Base-by-base conservation (phyloP, 2,113 vertebrate species). In the Clarias gariepinus region DNA sequence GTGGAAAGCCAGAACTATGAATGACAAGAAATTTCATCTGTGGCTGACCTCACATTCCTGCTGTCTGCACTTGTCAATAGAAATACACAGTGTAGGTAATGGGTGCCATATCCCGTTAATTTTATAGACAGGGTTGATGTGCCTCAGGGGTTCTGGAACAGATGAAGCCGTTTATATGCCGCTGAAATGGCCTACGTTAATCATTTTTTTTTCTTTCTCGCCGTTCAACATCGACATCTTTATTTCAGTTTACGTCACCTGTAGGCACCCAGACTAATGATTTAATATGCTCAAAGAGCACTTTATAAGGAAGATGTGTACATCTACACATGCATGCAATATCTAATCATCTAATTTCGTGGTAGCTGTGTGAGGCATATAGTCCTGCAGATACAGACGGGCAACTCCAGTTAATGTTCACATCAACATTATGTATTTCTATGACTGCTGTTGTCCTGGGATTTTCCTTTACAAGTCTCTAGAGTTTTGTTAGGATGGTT, bases 1-100 rank as follows among this genome's bases (percentile, higher is more conserved):
- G 23, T 61, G 23, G 69, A 83, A 60, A 28, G 68, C 0, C 0
- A 69, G 83, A 84, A 73, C 15, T 28, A 60, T 73, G 82, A 91
- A 73, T 52, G 74, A 90, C 88, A 91, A 84, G 66, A 87, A 82
- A 84, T 90, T 53, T 82, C 68, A 86, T 57, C 89, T 81, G 60
- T 69, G 90, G 89, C 92, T 78, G 53, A 92, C 90, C 90, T 88
- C 87, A 71, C 63, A 88, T 86, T 87, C 81, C 5, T 82, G 60
- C 78, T 81, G 80, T 89, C 84, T 81, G 58, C 71, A 55, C 85
- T 87, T 92, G 93, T 92, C 92, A 92, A 88, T 92, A 91, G 89
- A 86, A 89, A 93, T 90, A 30, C 87, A 61, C 88, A 88, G 85
- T 84, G 41, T 18, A 82, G 85, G 85, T 87, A 83, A 55, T 5